A percentile compares a stretch with the other conserved stretches of the same genome.
Conservation (phyloP, 1,140 invertebrate genomes). For the Drosophila miranda region DNA sequence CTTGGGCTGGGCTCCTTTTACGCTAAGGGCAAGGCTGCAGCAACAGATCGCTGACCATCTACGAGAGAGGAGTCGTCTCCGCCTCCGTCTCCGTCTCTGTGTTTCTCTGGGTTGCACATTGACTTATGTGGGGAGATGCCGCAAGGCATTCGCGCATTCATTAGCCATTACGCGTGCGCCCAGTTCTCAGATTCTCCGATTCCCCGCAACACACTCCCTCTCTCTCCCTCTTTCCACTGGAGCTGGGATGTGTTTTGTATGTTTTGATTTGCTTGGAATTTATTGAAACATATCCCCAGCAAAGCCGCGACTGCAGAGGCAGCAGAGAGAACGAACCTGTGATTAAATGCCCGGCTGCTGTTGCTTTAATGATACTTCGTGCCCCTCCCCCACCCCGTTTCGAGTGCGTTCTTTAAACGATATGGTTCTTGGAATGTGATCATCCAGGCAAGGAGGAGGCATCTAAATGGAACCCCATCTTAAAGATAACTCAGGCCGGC, state of each 20-base stretch:
- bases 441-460: too few relatives aligned
- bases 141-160: constrained; percentile 74
- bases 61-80: constrained; percentile 4
- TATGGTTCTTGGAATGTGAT: constrained; percentile 64
- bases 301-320: constrained; percentile 9
- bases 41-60: constrained; percentile 38
- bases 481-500: constrained; percentile 24
- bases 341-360: constrained; percentile 63
- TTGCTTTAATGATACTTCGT: constrained; percentile 60
- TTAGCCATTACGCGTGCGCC: constrained; percentile 69
- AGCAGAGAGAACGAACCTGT: constrained; percentile 29
- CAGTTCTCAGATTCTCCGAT: constrained; percentile 21
- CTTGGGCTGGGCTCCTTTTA: constrained; percentile 19
- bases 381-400: neutral
- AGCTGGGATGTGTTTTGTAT: constrained; percentile 36
- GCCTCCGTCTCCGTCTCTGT: constrained; percentile 4
- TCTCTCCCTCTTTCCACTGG: neutral
- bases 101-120: constrained; percentile 36
- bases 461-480: constrained; percentile 30
- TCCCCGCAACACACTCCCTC: neutral
- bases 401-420: constrained; percentile 53
- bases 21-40: constrained; percentile 57
- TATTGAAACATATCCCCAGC: constrained; percentile 72
- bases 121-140: constrained; percentile 45
- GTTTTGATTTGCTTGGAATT: constrained; percentile 76